Evolutionary conservation across 2,888 invertebrate species (phyloP), one percentile per base, ranked within the genome.

Genomic region (Pheosia gnoma): DNA sequence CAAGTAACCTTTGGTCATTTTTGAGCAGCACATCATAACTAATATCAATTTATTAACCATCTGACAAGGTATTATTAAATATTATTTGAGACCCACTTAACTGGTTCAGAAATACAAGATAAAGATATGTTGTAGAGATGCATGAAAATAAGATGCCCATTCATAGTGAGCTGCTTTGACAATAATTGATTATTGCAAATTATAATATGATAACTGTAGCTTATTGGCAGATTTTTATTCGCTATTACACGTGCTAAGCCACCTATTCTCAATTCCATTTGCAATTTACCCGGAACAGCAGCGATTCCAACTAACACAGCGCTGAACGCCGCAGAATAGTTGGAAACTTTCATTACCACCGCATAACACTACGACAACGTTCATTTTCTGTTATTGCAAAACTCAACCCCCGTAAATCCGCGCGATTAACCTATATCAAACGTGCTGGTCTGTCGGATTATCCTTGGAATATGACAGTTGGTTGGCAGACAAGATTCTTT

Each of bases 361-460:
- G 79, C 72, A 80, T 83, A 78, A 80, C 78, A 71, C 70, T 66
- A 63, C 71, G 73, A 80, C 78, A 78, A 76, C 72, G 77, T 75
- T 80, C 77, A 80, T 82, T 83, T 80, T 74, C 76, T 78, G 81
- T 85, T 86, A 86, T 86, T 86, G 82, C 85, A 84, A 82, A 82
- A 81, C 81, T 80, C 75, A 82, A 83, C 80, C 84, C 84, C 77
- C 76, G 82, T 79, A 83, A 86, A 84, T 79, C 86, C 82, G 63
- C 13, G 78, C 79, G 85, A 86, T 86, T 86, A 86, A 85, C 86
- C 85, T 84, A 85, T 83, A 84, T 85, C 83, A 84, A 72, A 72
- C 76, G 67, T 66, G 74, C 74, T 68, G 72, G 76, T 72, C 74
- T 69, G 67, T 37, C 58, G 80, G 84, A 82, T 86, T 84, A 86